Percentiles rank a stretch among this genome's conserved stretches.
Evolutionary conservation across 2,797 vertebrate genomes (phyloP).

Genomic region (Picus viridis): DNA sequence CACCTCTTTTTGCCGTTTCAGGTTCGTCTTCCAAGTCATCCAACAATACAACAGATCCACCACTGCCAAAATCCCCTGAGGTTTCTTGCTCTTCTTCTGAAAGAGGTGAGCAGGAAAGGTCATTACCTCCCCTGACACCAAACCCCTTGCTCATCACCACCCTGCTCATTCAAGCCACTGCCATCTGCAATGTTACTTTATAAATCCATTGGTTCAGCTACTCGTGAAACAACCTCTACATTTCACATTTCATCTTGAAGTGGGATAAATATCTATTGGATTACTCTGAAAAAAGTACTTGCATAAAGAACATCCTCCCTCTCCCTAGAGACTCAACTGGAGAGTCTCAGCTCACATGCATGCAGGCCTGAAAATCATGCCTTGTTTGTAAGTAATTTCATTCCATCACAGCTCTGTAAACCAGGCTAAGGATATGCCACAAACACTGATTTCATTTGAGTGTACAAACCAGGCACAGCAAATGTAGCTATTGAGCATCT

Average conservation of each 20-base stretch:
- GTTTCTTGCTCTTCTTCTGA: constrained; percentile 95
- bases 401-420: neutral
- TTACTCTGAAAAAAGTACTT: neutral
- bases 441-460: neutral
- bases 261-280: neutral
- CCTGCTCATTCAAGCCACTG: neutral
- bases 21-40: constrained; percentile 89
- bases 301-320: neutral
- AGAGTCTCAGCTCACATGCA: neutral
- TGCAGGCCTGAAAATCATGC: neutral
- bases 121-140: neutral
- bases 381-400: neutral
- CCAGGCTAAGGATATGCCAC: neutral
- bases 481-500: neutral
- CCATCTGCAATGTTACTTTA: neutral
- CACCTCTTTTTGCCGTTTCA: constrained; percentile 83
- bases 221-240: neutral
- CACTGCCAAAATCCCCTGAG: constrained; percentile 95
- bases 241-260: neutral
- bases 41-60: constrained; percentile 87
- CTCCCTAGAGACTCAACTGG: neutral
- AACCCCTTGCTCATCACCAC: neutral
- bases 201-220: neutral
- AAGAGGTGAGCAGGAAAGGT: constrained; percentile 40
- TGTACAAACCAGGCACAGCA: neutral